Conservation (phyloP, 2,113 vertebrate genomes). For the Thamnophis sirtalis region DNA sequence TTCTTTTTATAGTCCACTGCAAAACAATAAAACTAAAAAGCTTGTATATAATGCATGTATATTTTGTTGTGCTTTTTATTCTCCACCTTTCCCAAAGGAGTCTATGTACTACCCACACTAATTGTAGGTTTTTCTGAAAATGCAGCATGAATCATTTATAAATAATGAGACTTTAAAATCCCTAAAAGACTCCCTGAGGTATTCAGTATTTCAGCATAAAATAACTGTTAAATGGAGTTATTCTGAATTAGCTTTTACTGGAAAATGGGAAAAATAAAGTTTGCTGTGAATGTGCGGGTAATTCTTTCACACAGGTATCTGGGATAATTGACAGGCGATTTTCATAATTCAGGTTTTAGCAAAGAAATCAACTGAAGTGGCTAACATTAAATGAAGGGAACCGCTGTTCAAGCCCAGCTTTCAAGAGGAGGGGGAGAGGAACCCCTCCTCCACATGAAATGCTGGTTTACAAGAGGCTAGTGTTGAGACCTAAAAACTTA, state of each 20-base stretch:
- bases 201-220: slow-evolving; percentile 82
- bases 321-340: slow-evolving; percentile 72
- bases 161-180: slow-evolving; percentile 87
- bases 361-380: slow-evolving; percentile 65
- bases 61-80: slow-evolving; percentile 60
- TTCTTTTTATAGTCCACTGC: slow-evolving; percentile 69
- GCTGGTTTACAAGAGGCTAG: slow-evolving; percentile 42
- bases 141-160: slow-evolving; percentile 87
- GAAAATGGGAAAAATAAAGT: slow-evolving; percentile 81
- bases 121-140: slow-evolving; percentile 88
- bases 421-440: slow-evolving; percentile 14
- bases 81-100: slow-evolving; percentile 77
- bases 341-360: slow-evolving; percentile 76
- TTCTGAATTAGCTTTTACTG: slow-evolving; percentile 85
- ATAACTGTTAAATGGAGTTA: slow-evolving; percentile 86
- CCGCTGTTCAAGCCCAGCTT: slow-evolving; percentile 53
- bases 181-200: slow-evolving; percentile 82
- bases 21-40: slow-evolving; percentile 66
- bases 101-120: slow-evolving; percentile 82
- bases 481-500: slow-evolving; percentile 51
- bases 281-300: slow-evolving; percentile 72
- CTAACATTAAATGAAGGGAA: slow-evolving; percentile 48
- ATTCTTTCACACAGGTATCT: slow-evolving; percentile 76
- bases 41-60: slow-evolving; percentile 58
- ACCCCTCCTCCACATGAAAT: slow-evolving; percentile 15